phyloP scores from a whole-genome alignment of 2,113 vertebrate genomes.

The Ancistrus triradiatus region DNA sequence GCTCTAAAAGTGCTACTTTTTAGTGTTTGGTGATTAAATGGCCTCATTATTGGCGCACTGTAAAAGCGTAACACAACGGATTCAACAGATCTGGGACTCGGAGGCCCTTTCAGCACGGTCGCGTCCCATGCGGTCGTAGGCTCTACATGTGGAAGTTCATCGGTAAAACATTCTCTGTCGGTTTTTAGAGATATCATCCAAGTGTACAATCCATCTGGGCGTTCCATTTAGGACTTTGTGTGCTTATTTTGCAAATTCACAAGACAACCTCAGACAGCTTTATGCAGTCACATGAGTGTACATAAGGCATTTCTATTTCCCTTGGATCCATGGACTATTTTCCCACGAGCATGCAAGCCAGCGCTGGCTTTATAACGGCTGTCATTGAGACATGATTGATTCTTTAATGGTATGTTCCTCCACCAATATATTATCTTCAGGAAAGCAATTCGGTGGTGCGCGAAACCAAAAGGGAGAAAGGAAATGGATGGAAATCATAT shows the following conservation, averaged over 20 bases:
- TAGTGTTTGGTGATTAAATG: too few relatives aligned
- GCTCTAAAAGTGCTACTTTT: too few relatives aligned
- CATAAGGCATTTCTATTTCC: background rate
- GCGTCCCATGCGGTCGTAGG: too few relatives aligned
- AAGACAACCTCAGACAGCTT: background rate
- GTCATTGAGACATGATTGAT: background rate
- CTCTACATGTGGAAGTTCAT: too few relatives aligned
- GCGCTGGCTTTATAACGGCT: background rate
- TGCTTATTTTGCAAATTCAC: background rate
- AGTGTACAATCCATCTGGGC: too few relatives aligned
- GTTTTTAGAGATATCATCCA: too few relatives aligned
- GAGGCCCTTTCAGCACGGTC: too few relatives aligned
- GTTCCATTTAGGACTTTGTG: background rate
- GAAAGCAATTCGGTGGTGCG: constrained; percentile 4
- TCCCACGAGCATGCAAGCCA: background rate
- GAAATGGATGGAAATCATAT: background rate
- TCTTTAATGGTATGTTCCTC: constrained; percentile 10
- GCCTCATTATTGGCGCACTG: too few relatives aligned
- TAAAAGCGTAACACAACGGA: too few relatives aligned
- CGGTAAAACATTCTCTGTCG: too few relatives aligned
- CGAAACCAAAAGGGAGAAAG: background rate
- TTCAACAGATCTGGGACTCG: too few relatives aligned
- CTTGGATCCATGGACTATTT: background rate
- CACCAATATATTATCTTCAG: constrained; percentile 5
- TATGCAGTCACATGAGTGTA: background rate